These are phyloP conservation scores for Pristionchus mayeri DNA, from an alignment of 2,888 invertebrate genomes.

Conservation along the genomic window DNA sequence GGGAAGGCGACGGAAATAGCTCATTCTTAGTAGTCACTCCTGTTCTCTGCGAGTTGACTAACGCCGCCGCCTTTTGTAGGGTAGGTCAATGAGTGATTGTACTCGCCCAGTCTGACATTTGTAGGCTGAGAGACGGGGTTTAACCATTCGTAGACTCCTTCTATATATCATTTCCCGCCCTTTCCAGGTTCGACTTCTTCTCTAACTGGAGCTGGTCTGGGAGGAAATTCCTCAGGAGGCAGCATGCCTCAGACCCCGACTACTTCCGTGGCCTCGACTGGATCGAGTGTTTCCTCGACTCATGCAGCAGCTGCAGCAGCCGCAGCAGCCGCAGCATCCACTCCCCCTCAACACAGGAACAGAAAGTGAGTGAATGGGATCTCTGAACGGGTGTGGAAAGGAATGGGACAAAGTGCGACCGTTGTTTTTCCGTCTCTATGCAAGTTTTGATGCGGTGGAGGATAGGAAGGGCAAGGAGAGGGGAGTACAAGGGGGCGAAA, in stretches of 20 bases:
- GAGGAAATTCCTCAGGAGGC: not conserved
- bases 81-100: not conserved
- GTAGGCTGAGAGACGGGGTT: too few species aligned
- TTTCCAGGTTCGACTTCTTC: slow-evolving; percentile 43
- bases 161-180: not conserved
- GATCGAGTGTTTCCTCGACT: slow-evolving; percentile 49
- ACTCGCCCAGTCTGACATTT: too few species aligned
- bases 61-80: not conserved
- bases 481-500: not conserved
- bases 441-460: not conserved
- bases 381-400: not conserved
- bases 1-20: slow-evolving; percentile 32
- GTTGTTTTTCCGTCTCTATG: not conserved
- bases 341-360: slow-evolving; percentile 30
- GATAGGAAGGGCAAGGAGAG: not conserved
- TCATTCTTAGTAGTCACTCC: not conserved
- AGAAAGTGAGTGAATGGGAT: not conserved
- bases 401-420: not conserved
- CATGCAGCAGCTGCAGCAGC: slow-evolving; percentile 31
- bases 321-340: not conserved
- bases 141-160: not conserved
- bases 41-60: not conserved
- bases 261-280: slow-evolving; percentile 46
- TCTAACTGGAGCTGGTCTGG: slow-evolving; percentile 16
- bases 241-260: slow-evolving; percentile 62